Evolutionary conservation across 2,888 invertebrate genomes (phyloP), one percentile per base, ranked within the genome.

Genomic region (Lithophane ornitopus): DNA sequence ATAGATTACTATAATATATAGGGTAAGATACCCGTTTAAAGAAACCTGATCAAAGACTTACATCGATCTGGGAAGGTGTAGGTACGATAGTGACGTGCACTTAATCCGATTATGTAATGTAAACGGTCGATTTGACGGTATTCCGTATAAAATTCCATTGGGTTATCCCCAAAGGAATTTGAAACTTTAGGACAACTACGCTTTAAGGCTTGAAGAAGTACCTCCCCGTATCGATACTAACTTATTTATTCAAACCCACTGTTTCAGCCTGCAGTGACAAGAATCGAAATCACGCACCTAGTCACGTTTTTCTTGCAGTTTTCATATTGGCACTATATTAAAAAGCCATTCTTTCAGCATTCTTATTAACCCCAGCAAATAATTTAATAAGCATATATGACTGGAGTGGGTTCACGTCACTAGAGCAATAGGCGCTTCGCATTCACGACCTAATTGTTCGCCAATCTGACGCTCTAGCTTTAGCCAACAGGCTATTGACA

Each of bases 11-110:
- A n/a, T n/a, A n/a, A n/a, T n/a, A n/a, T n/a, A n/a, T n/a, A n/a
- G n/a, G n/a, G n/a, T n/a, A n/a, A 39, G 28, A 46, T 70, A 83
- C 39, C 39, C 28, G 73, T 62, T 69, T 59, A 63, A 62, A 70
- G 81, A 83, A 84, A 81, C 82, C 81, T 63, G 78, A 84, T 84
- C 77, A 44, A 71, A 69, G 70, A 19, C 77, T 74, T 77, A 70
- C 56, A 72, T 68, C 70, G 74, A 63, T 77, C 74, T 71, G 28
- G 61, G 59, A 61, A 67, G 44, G 70, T 69, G 34, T 34, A 72
- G 6, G 58, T 16, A 69, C 59, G 52, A 52, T 67, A 77, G 68
- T 78, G 73, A 44, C 63, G 63, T 74, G 70, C 56, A 66, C 22
- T 39, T 80, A 85, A 85, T 80, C 78, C 68, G 70, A 82, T 85